Evolutionary conservation across 2,888 invertebrate genomes (phyloP), one percentile per base, ranked within the genome.

Genomic region (Volucella inflata): DNA sequence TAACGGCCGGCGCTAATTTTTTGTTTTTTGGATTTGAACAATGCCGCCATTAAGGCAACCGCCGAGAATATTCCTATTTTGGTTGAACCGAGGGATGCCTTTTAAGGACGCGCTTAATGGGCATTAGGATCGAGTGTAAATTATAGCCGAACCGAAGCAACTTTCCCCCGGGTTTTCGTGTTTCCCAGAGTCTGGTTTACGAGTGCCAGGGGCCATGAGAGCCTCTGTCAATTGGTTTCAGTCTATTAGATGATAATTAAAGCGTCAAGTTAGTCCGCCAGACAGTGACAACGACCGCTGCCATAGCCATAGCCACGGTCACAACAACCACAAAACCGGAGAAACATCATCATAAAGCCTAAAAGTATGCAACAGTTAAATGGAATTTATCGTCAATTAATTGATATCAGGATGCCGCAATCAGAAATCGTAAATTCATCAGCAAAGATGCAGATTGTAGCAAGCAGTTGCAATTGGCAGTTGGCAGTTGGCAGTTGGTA

Each of bases 381-480:
- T 79, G 77, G 75, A 83, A 87, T 85, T 87, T 87, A 85, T 83
- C 85, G 87, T 81, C 87, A 87, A 87, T 87, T 87, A 87, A 83
- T 82, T 82, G 87, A 74, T 77, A 87, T 83, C 87, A 83, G 77
- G 70, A 21, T 53, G 70, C 55, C 59, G 85, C 87, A 87, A 87
- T 87, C 79, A 87, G 87, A 70, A 87, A 79, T 87, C 87, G 82
- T 87, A 87, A 87, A 87, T 87, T 85, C 87, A 87, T 87, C 87
- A 82, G 84, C 30, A 30, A 30, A 75, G 82, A 81, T 84, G 77
- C 81, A 81, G 76, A 83, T 85, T 77, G 75, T 64, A 6, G 30
- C 30, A 30, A 6, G 30, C 30, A 30, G 6, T 30, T 30, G 30
- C 30, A 30, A 6, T 30, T 30, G 30, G 71, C 64, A 40, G 55